Base-by-base conservation (phyloP, 2,797 vertebrate species). In the Mormyrops attenuatus region DNA sequence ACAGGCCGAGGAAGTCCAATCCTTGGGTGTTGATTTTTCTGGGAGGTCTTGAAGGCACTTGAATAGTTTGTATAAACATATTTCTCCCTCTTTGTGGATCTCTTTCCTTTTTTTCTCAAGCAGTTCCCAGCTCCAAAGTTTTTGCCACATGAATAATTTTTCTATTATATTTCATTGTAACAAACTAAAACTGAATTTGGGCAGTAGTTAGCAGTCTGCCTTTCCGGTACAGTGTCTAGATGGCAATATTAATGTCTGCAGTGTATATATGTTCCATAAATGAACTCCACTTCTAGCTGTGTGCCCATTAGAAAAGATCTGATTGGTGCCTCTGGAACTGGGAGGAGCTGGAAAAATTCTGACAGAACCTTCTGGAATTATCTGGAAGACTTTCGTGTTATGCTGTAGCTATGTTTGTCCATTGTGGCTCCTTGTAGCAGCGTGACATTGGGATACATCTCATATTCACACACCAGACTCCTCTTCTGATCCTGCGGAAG, bases 401-500 rank as follows among this genome's bases (percentile, higher is more conserved):
- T 49, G 87, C 85, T 86, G 87, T 60, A 49, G 87, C 90, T 91
- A 92, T 93, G 93, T 93, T 93, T 93, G 93, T 96, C 95, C 94
- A 90, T 94, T 95, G 91, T 92, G 94, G 94, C 95, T 96, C 94
- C 94, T 94, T 93, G 93, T 95, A 94, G 94, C 91, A 95, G 93
- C 93, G 92, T 93, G 92, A 95, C 90, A 90, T 91, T 89, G 89
- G 93, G 92, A 95, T 95, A 96, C 94, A 96, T 95, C 11, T 95
- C 96, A 92, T 96, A 95, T 93, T 98, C 96, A 92, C 93, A 97
- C 95, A 96, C 95, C 97, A 38, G 96, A 95, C 94, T 98, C 97
- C 93, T 98, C 97, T 93, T 97, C 97, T 91, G 95, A 97, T 95
- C 96, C 98, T 99, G 96, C 0, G 88, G 91, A 93, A 88, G 95